These are phyloP conservation scores for Passer domesticus DNA, from an alignment of 2,113 vertebrate genomes.

Conservation along the genomic window DNA sequence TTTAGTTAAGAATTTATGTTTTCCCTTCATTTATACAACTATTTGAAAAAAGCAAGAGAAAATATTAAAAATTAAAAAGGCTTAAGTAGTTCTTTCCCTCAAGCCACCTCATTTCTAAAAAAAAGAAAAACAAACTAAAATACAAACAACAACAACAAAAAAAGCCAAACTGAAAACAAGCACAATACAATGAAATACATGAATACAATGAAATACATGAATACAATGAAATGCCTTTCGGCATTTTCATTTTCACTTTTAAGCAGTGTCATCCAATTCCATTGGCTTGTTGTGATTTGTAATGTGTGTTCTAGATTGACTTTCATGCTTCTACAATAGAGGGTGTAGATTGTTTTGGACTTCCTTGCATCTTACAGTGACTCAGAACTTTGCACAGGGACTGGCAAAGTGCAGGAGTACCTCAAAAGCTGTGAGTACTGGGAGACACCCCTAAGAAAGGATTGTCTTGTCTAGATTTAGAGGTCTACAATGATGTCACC, in stretches of 20 bases:
- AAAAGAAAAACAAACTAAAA: background rate
- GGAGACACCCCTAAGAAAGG: background rate
- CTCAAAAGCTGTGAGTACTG: background rate
- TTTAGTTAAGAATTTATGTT: background rate
- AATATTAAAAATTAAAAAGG: background rate
- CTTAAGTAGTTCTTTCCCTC: background rate
- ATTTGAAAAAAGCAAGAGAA: background rate
- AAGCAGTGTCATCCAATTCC: background rate
- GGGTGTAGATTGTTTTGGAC: background rate
- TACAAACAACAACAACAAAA: background rate
- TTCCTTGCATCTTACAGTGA: background rate
- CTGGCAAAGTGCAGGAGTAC: background rate
- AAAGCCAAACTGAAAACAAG: background rate
- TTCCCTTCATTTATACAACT: background rate
- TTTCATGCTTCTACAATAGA: background rate
- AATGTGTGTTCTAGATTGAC: background rate
- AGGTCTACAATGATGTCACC: background rate
- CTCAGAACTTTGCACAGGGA: background rate
- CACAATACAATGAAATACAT: background rate
- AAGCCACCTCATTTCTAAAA: background rate
- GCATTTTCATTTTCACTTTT: background rate
- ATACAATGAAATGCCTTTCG: background rate
- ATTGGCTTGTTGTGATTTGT: background rate
- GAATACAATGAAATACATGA: background rate
- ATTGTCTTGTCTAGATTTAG: background rate